These are phyloP conservation scores for Opisthograptis luteolata DNA, from an alignment of 2,888 invertebrate species.

Conservation along the genomic window DNA sequence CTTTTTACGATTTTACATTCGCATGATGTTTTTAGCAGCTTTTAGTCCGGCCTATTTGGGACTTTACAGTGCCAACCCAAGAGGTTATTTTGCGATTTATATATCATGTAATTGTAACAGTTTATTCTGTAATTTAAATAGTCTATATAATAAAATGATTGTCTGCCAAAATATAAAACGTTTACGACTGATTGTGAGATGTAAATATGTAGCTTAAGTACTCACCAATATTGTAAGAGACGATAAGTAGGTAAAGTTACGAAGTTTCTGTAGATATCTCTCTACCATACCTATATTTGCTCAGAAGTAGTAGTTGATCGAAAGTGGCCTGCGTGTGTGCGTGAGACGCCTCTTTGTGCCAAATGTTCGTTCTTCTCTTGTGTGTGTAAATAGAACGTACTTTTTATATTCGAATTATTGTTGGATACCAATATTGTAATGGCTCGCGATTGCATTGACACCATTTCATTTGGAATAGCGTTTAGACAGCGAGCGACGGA, in stretches of 20 bases:
- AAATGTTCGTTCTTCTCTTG: conserved; percentile 71
- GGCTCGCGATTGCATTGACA: conserved; percentile 45
- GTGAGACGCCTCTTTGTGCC: conserved; percentile 79
- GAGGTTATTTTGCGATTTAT: conserved; percentile 58
- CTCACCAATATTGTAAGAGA: conserved; percentile 73
- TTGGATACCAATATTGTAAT: conserved; percentile 58
- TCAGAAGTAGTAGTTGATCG: conserved; percentile 74
- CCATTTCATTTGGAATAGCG: conserved; percentile 32
- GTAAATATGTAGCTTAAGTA: conserved; percentile 79
- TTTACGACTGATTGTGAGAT: conserved; percentile 83
- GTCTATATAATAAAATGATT: conserved; percentile 26
- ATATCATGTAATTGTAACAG: conserved; percentile 47
- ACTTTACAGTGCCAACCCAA: conserved; percentile 68
- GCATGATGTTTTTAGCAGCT: conserved; percentile 68
- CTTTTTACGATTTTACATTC: conserved; percentile 66
- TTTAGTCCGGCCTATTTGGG: conserved; percentile 77
- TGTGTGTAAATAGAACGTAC: conserved; percentile 66
- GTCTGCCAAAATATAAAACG: conserved; percentile 78
- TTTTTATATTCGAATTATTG: conserved; percentile 57
- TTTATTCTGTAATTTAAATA: conserved; percentile 44
- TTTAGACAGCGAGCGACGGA: conserved; percentile 15
- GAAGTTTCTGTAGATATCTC: conserved; percentile 73
- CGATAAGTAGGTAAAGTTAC: conserved; percentile 64
- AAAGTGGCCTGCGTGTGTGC: conserved; percentile 66
- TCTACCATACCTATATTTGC: conserved; percentile 82